Evolutionary conservation across 2,888 invertebrate species (phyloP), one percentile per base, ranked within the genome.

Genomic region (Perithous albicinctus): DNA sequence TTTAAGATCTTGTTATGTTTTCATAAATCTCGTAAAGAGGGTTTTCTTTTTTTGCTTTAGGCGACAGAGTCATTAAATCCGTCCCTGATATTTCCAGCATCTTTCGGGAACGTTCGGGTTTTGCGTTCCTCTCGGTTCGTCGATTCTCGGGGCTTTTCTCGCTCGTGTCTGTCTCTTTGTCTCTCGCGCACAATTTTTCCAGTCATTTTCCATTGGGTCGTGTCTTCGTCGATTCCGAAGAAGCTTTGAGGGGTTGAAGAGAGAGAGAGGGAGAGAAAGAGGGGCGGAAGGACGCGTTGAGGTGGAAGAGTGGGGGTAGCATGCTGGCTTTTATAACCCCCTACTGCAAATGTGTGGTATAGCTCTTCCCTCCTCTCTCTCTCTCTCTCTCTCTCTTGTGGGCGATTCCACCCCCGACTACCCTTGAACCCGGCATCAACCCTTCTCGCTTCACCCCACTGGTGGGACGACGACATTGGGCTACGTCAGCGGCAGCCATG

Each of bases 401-500:
- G 51, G 29, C 29, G 54, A 1, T 23, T 59, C 70, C 78, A 64
- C 48, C 74, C 56, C 59, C 59, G 38, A 66, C 70, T 41, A 66
- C 81, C 48, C 78, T 70, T 70, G 51, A 41, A 23, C 69, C 15
- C 46, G 35, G 41, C 69, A 48, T 61, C 78, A 74, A 59, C 72
- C 66, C 78, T 70, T 78, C 81, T 70, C 74, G 12, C 48, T 66
- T 66, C 48, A 43, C 41, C 43, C 61, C 64, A 32, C 69, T n/a
- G 32, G 48, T 66, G 61, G 67, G 51, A 61, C 80, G 80, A 73
- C 80, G 69, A 78, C 64, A 74, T 70, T 78, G 74, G 51, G 32
- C 81, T 81, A 81, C 81, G 81, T 81, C 81, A 81, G 74, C 70
- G 56, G 81, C 81, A 81, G 69, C 81, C 78, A 78, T 70, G 73